Base-by-base conservation (phyloP, 1,140 invertebrate genomes). In the Venustaconcha ellipsiformis region DNA sequence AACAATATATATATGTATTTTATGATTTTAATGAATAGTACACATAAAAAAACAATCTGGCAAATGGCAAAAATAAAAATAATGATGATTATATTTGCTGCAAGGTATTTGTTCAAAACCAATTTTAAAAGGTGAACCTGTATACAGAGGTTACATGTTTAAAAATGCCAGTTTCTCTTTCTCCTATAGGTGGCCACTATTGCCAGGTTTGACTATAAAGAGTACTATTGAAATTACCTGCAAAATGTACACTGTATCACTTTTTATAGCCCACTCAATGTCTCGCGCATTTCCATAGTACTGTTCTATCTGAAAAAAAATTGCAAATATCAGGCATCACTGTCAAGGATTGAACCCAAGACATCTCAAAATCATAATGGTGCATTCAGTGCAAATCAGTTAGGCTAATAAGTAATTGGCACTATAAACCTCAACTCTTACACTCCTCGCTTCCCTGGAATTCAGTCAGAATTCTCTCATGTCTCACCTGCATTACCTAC, bases 211-310 rank as follows among this genome's bases (percentile, higher is more conserved):
- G 26, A 30, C 26, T 30, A 30, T 48, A 48, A 8, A 48, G 0
- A 48, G 37, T 48, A 48, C 37, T 48, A 48, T 48, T 62, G 8
- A 62, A 37, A 14, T 26, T 79, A 89, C 87, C 84, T 90, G 89
- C 55, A 90, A 74, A 30, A 90, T 67, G 68, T 83, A 89, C 11
- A 89, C 79, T 18, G 80, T 58, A 14, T 78, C 80, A 57, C 81
- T 73, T 65, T 67, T 66, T 14, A 90, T 72, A 0, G 89, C 90
- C 85, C 90, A 96, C 90, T 96, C 95, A 58, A 96, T 92, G 87
- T 96, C 95, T 80, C 94, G 91, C 0, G 93, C 91, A 14, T 90
- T 90, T 14, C 93, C 93, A 90, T 94, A 95, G 18, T 92, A 82
- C 57, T 91, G 83, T 83, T 95, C 94, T 63, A 95, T 88, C 15